Base-by-base conservation (phyloP, 1,140 invertebrate genomes). In the Drosophila funebris region DNA sequence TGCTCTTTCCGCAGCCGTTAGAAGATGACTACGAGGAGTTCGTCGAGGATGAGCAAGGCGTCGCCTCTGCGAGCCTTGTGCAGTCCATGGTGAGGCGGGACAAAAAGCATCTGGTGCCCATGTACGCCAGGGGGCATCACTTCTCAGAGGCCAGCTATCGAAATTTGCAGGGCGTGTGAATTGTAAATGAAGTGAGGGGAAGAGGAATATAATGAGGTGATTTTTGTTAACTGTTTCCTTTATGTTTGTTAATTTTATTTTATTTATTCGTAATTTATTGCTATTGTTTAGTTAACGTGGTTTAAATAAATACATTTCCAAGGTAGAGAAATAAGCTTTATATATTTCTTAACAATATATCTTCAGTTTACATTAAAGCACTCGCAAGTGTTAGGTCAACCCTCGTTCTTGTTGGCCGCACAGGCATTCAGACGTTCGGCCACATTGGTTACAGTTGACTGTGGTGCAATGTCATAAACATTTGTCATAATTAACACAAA, bases 51-150 rank as follows among this genome's bases (percentile, higher is more conserved):
- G 81, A 90, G 27, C 90, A 90, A 54, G 70, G 76, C 1, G 67
- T 57, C 4, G 90, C 90, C 8, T 91, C 90, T 3, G 77, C 89
- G 50, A 77, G 77, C 29, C 36, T 91, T 20, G 81, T 91, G 11
- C 76, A 91, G 41, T 82, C 87, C 8, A 91, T 91, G 90, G 74
- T 90, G n/a, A 60, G 63, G 4, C 76, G 73, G 16, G 90, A 91
- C 46, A 91, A 91, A 22, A 77, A 91, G 56, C 88, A 91, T 41
- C 78, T 91, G 72, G 56, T 81, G 22, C 84, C 90, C 43, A 88
- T 90, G 85, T 91, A 91, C 41, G 90, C 90, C 2, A 48, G 73
- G 2, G 84, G 72, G 0, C 84, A 88, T 29, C 62, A 60, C n/a
- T 82, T 88, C n/a, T 27, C 76, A 16, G 36, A 57, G 13, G 54